Evolutionary conservation across 2,888 invertebrate genomes (phyloP), one percentile per base, ranked within the genome.

Genomic region (Acronicta aceris): DNA sequence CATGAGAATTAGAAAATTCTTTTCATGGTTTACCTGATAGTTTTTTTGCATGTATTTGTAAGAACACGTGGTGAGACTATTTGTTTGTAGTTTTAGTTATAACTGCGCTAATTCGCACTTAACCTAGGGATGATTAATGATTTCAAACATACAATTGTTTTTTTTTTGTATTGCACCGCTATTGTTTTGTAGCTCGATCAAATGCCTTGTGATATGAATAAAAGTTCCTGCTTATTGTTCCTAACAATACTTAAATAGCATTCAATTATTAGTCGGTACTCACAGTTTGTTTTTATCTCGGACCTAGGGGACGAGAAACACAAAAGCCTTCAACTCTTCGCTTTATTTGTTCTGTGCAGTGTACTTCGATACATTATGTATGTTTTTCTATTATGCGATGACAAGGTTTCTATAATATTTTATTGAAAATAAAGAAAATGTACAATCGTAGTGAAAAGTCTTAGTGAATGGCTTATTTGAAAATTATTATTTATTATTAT

Each of bases 201-300:
- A 1, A 38, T 38, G 5, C 12, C 0, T 10, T 33, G n/a, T 6
- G 12, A n/a, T 38, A 38, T n/a, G 38, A 38, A 38, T 38, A n/a
- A 38, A 38, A 38, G 38, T 38, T 38, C 38, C 38, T 38, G 38
- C 9, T 15, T 30, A 40, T 25, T 46, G 13, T 47, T 30, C 46
- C 33, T 42, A 21, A 36, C 52, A 36, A 42, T 53, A 53, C 16
- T 50, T 51, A 27, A 43, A 54, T 49, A 51, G 30, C 41, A 33
- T 38, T 21, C 38, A 52, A 61, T 60, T 47, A 50, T 55, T 61
- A 41, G 1, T 15, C 49, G 50, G 52, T 33, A 36, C 52, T 60
- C 21, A 43, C 54, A 72, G 72, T 79, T 71, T 67, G 72, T 82
- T 71, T 76, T 73, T 38, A 58, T 59, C 62, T 62, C 49, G 49